These are phyloP conservation scores for Cyclopterus lumpus DNA, from an alignment of 2,797 vertebrate genomes.

Conservation along the genomic window DNA sequence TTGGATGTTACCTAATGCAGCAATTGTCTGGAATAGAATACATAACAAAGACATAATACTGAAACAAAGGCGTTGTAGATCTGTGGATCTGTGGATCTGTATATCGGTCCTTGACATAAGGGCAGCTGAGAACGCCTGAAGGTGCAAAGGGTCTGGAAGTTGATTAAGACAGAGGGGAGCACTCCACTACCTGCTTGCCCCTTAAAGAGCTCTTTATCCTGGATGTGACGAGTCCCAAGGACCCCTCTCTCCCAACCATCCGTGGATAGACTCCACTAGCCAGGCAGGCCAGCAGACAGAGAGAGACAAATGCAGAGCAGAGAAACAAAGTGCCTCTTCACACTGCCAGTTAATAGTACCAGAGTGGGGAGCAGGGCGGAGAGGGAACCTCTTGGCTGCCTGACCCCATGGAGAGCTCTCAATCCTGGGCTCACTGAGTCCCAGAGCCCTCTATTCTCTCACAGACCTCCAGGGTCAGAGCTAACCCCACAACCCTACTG, in stretches of 20 bases:
- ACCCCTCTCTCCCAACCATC: constrained; percentile 52
- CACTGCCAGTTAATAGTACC: constrained; percentile 72
- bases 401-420: constrained; percentile 76
- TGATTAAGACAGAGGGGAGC: constrained; percentile 71
- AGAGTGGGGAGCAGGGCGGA: constrained; percentile 60
- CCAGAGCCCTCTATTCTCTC: constrained; percentile 53
- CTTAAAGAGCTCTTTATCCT: constrained; percentile 68
- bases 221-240: constrained; percentile 62
- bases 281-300: constrained; percentile 28
- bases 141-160: constrained; percentile 64
- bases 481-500: constrained; percentile 69
- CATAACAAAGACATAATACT: background rate
- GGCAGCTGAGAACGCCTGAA: constrained; percentile 36
- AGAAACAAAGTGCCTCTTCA: constrained; percentile 77
- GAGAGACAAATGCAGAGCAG: constrained; percentile 69
- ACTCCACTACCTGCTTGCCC: constrained; percentile 61
- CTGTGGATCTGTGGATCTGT: constrained; percentile 38
- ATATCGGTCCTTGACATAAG: constrained; percentile 44
- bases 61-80: constrained; percentile 4
- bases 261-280: constrained; percentile 47
- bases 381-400: constrained; percentile 63
- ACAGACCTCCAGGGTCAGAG: constrained; percentile 66
- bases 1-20: background rate
- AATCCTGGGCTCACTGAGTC: constrained; percentile 62
- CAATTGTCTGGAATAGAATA: background rate